Percentiles rank a stretch among this genome's conserved stretches.
Conservation (phyloP, 2,888 invertebrate genomes). For the Lasioglossum pauxillum region DNA sequence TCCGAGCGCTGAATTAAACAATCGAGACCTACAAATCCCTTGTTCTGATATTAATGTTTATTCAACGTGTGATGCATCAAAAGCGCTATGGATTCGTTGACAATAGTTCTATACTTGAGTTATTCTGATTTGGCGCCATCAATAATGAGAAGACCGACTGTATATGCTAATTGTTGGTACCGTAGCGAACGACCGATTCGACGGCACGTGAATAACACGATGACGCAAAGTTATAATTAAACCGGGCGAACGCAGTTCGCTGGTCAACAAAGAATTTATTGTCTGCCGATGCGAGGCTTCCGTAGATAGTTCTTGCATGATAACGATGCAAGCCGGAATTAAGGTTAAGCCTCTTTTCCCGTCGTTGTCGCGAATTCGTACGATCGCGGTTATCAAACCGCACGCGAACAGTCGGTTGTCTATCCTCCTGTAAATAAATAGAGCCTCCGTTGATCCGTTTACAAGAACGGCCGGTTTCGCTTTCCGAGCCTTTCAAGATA, state of each 20-base stretch:
- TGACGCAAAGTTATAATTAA: constrained; percentile 50
- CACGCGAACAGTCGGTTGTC: neutral
- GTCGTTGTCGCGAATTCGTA: constrained; percentile 34
- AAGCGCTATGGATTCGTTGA: too few relatives aligned
- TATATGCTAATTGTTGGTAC: neutral
- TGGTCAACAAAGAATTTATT: constrained; percentile 48
- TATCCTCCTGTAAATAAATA: constrained; percentile 9
- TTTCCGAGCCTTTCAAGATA: neutral
- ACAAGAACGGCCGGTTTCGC: neutral
- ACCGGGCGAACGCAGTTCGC: constrained; percentile 16
- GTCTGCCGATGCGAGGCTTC: constrained; percentile 32
- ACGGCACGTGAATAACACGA: constrained; percentile 26
- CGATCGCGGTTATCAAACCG: constrained; percentile 39
- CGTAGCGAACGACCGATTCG: neutral
- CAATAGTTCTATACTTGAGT: too few relatives aligned
- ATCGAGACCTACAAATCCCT: neutral
- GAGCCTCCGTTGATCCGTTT: constrained; percentile 28
- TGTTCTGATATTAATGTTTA: neutral
- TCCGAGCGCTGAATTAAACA: neutral
- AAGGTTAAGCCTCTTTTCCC: constrained; percentile 33
- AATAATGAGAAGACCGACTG: neutral
- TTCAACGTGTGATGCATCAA: neutral
- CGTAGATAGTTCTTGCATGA: constrained; percentile 18
- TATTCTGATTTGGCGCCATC: neutral
- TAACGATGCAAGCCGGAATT: constrained; percentile 31